Evolutionary conservation across 2,888 invertebrate genomes (phyloP).

Genomic region (Athetis lepigone): DNA sequence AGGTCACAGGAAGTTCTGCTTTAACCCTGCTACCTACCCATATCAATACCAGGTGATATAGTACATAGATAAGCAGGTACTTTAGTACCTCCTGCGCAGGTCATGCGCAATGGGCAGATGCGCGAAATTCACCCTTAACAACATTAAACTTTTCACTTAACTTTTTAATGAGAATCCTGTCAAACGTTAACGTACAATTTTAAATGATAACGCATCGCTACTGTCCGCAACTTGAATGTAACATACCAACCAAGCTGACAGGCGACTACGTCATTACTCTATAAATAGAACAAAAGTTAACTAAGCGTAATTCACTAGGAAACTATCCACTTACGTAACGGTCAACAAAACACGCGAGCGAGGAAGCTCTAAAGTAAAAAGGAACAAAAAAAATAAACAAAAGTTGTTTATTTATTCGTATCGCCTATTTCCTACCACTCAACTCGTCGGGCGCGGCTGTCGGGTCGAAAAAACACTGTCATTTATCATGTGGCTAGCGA

Average conservation of each 20-base stretch:
- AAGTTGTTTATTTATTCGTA: constrained; percentile 71
- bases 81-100: constrained; percentile 83
- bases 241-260: constrained; percentile 22
- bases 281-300: constrained; percentile 28
- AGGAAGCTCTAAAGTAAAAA: constrained; percentile 24
- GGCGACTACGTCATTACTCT: constrained; percentile 5
- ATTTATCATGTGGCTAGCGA: constrained; percentile 77
- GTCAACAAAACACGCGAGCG: constrained; percentile 48
- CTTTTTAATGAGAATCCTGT: constrained; percentile 69
- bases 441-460: constrained; percentile 71
- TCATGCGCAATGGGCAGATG: constrained; percentile 79
- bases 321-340: constrained; percentile 60
- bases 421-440: constrained; percentile 74
- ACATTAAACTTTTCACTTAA: constrained; percentile 71
- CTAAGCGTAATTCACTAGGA: constrained; percentile 39
- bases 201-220: constrained; percentile 33
- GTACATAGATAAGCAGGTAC: constrained; percentile 62
- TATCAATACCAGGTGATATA: constrained; percentile 66
- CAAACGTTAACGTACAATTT: constrained; percentile 60
- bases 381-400: constrained; percentile 59
- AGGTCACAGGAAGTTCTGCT: constrained; percentile 81
- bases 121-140: constrained; percentile 70
- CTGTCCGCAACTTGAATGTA: constrained; percentile 6
- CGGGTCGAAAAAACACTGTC: constrained; percentile 75
- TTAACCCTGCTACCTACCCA: constrained; percentile 67